Evolutionary conservation across 2,797 vertebrate species (phyloP).

Genomic region (Silurus lanzhouensis): DNA sequence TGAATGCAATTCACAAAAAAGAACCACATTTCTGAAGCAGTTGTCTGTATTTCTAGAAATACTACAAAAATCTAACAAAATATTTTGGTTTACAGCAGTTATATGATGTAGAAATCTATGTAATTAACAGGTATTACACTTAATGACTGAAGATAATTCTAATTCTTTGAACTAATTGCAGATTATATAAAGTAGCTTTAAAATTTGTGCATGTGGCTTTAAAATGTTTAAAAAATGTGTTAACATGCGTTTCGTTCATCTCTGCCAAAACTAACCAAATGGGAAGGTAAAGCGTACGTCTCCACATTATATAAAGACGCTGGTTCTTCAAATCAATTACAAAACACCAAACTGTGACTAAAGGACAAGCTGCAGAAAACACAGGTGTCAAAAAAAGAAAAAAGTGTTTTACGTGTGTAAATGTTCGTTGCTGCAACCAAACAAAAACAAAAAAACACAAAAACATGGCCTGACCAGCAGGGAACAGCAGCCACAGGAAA

Average conservation of each 20-base stretch:
- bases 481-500: constrained; percentile 44
- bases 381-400: background rate
- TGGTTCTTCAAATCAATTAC: background rate
- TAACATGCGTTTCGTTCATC: background rate
- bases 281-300: background rate
- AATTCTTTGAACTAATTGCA: background rate
- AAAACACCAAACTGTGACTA: background rate
- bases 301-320: background rate
- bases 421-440: constrained; percentile 46
- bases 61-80: constrained; percentile 8
- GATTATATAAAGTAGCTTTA: constrained; percentile 26
- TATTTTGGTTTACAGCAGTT: constrained; percentile 3
- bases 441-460: constrained; percentile 28
- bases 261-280: background rate
- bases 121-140: background rate
- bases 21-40: background rate
- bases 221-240: constrained; percentile 16
- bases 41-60: constrained; percentile 9
- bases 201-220: constrained; percentile 33
- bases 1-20: background rate
- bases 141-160: background rate
- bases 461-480: constrained; percentile 55
- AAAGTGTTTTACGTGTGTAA: constrained; percentile 40
- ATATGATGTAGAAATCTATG: background rate
- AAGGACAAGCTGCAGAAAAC: constrained; percentile 9